Conservation (phyloP, 1,140 invertebrate species). For the Pantala flavescens region DNA sequence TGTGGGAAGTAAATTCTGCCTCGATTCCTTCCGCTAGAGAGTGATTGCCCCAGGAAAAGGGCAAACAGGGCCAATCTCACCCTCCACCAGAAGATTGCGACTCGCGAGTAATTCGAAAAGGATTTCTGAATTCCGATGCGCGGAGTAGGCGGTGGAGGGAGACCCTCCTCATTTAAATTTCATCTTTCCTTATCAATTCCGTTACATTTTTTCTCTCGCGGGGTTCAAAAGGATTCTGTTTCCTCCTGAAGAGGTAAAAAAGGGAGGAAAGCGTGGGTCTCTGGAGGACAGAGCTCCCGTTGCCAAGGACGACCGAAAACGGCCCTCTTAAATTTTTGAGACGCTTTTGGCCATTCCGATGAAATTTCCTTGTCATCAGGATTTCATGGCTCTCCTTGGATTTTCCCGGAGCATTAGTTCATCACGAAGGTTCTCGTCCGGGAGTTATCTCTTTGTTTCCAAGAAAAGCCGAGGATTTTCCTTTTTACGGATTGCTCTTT, state of each 20-base stretch:
- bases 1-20: not conserved
- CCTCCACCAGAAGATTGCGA: not conserved
- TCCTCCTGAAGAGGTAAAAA: not conserved
- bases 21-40: not conserved
- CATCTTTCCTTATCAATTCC: constrained; percentile 9
- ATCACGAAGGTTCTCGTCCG: too few species aligned
- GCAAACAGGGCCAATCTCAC: not conserved
- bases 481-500: too few species aligned
- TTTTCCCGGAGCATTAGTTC: too few species aligned
- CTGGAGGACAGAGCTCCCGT: not conserved
- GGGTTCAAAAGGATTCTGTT: too few species aligned
- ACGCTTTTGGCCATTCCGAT: not conserved
- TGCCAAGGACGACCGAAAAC: not conserved
- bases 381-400: too few species aligned
- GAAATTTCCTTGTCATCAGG: too few species aligned
- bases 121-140: not conserved
- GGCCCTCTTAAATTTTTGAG: not conserved
- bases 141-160: not conserved
- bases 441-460: too few species aligned
- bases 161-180: not conserved
- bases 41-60: not conserved
- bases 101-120: not conserved
- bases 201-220: not conserved
- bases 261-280: not conserved
- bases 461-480: too few species aligned